Evolutionary conservation across 2,113 vertebrate genomes (phyloP).

Genomic region (Microcebus tavaratra): DNA sequence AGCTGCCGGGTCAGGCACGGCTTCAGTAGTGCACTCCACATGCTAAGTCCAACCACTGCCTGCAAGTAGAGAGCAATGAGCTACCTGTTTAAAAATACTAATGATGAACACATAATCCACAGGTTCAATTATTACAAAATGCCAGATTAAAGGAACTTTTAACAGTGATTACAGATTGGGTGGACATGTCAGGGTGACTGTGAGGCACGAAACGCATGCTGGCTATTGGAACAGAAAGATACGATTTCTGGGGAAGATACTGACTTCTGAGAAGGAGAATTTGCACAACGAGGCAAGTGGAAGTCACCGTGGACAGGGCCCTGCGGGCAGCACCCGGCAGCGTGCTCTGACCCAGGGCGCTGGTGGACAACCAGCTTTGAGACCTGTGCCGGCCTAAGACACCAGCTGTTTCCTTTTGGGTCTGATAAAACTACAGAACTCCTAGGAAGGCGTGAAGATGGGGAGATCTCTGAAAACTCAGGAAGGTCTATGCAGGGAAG

Average conservation of each 20-base stretch:
- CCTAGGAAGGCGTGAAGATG: neutral
- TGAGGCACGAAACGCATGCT: neutral
- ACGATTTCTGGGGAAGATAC: accelerated
- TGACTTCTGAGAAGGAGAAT: neutral
- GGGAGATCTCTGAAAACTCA: neutral
- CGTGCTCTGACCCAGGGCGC: neutral
- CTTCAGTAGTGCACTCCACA: neutral
- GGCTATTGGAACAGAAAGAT: neutral
- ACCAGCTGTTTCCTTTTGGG: too few species aligned
- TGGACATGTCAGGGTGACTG: neutral
- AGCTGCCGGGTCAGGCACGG: neutral
- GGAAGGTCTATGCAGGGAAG: neutral
- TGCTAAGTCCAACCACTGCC: neutral
- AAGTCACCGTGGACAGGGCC: neutral
- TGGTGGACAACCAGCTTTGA: neutral
- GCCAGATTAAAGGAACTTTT: neutral
- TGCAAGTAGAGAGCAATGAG: neutral
- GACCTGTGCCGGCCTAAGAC: accelerated
- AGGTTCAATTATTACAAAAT: neutral
- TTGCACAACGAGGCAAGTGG: too few species aligned
- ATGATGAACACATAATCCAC: neutral
- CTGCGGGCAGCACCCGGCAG: neutral
- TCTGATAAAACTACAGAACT: neutral
- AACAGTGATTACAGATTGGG: too few species aligned
- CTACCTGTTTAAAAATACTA: neutral